phyloP scores from a whole-genome alignment of 1,140 invertebrate genomes.

The Drosophila parabipectinata region DNA sequence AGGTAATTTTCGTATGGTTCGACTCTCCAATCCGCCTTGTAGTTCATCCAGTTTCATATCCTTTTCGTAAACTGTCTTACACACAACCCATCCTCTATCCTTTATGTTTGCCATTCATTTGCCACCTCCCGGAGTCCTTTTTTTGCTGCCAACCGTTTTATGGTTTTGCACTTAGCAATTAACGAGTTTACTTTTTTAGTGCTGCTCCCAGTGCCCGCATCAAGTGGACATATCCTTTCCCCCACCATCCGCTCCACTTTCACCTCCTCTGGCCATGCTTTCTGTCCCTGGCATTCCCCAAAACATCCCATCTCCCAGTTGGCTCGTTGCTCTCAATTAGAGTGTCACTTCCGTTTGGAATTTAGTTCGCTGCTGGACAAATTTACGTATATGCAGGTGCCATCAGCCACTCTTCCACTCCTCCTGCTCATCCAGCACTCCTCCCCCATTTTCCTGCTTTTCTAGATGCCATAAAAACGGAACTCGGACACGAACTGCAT shows the following conservation, averaged over 20 bases:
- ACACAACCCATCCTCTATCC: neutral
- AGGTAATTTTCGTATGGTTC: neutral
- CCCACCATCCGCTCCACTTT: neutral
- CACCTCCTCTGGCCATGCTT: neutral
- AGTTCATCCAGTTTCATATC: neutral
- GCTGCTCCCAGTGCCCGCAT: slow-evolving; percentile 46
- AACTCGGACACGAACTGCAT: slow-evolving; percentile 55
- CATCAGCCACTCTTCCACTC: slow-evolving; percentile 5
- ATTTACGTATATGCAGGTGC: slow-evolving; percentile 62
- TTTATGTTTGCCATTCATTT: neutral
- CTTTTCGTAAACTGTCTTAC: slow-evolving; percentile 7
- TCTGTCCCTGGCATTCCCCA: slow-evolving; percentile 2
- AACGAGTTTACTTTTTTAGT: slow-evolving; percentile 71
- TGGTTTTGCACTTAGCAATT: slow-evolving; percentile 74
- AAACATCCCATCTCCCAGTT: slow-evolving; percentile 52
- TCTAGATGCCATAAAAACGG: slow-evolving; percentile 52
- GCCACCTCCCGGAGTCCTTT: neutral
- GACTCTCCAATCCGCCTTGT: neutral
- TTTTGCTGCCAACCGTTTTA: slow-evolving; percentile 51
- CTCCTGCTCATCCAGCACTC: neutral
- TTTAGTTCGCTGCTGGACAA: slow-evolving; percentile 59
- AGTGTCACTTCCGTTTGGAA: slow-evolving; percentile 61
- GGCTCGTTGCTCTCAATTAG: slow-evolving; percentile 65
- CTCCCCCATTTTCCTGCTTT: slow-evolving; percentile 9
- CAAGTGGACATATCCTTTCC: slow-evolving; percentile 42